A percentile compares a stretch with the other conserved stretches of the same genome.
Conservation (phyloP, 2,113 vertebrate species). For the Petroica traversi region DNA sequence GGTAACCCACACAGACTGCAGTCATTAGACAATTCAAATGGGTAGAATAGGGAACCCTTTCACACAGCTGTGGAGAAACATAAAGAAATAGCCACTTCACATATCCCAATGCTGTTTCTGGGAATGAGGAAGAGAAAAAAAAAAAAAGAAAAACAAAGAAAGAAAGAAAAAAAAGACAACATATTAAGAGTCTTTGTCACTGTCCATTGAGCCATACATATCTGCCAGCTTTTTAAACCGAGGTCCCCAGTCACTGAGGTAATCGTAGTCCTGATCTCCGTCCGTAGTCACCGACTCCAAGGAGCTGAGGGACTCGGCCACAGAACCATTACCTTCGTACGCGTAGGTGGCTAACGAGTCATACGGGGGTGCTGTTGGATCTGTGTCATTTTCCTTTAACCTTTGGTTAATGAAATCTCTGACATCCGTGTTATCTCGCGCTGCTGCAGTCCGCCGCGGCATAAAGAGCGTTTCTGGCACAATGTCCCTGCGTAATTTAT, state of each 20-base stretch:
- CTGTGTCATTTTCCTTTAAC: constrained; percentile 91
- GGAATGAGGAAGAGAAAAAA: constrained; percentile 8
- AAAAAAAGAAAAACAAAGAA: background rate
- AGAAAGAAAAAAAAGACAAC: constrained; percentile 45
- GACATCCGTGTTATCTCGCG: constrained; percentile 87
- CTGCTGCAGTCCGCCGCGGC: constrained; percentile 76
- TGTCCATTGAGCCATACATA: constrained; percentile 90
- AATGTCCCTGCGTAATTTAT: constrained; percentile 89
- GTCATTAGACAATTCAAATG: constrained; percentile 52
- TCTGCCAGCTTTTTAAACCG: constrained; percentile 95
- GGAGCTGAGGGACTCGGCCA: constrained; percentile 92
- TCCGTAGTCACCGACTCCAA: constrained; percentile 89
- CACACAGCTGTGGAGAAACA: constrained; percentile 65
- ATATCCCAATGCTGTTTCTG: constrained; percentile 51
- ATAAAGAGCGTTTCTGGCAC: constrained; percentile 88
- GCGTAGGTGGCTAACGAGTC: constrained; percentile 96
- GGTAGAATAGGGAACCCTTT: constrained; percentile 68
- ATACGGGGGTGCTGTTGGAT: constrained; percentile 92
- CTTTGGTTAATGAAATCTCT: constrained; percentile 95
- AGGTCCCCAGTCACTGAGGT: constrained; percentile 94
- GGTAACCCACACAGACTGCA: constrained; percentile 67
- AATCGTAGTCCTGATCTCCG: constrained; percentile 94
- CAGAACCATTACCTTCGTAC: constrained; percentile 91
- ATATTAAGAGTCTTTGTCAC: constrained; percentile 88
- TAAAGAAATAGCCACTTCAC: constrained; percentile 67